Evolutionary conservation across 2,797 vertebrate species (phyloP).

Genomic region (Anomalospiza imberbis): DNA sequence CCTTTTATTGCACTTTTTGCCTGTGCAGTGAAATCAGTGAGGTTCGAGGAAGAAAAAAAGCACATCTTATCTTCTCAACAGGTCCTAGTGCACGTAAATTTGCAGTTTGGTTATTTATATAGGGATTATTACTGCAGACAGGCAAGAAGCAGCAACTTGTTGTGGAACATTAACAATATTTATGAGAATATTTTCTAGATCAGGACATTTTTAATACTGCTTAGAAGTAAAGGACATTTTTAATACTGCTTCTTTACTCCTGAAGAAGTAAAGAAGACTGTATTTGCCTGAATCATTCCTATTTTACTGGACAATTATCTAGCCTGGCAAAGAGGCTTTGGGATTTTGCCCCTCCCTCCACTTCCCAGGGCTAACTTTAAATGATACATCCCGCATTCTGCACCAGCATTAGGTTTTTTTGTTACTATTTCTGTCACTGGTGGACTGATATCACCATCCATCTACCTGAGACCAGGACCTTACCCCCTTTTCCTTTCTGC

Average conservation of each 20-base stretch:
- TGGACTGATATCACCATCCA: neutral
- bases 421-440: neutral
- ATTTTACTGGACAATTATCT: neutral
- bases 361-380: neutral
- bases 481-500: neutral
- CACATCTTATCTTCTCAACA: neutral
- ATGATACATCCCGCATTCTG: neutral
- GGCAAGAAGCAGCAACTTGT: neutral
- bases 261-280: neutral
- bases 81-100: neutral
- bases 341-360: rapidly evolving
- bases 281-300: neutral
- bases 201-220: neutral
- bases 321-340: neutral
- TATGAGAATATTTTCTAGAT: neutral
- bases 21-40: neutral
- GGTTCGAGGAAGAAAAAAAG: neutral
- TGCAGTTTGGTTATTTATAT: neutral
- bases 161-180: neutral
- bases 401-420: neutral
- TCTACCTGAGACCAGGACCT: neutral
- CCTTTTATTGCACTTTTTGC: neutral
- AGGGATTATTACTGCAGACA: neutral
- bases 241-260: neutral
- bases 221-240: neutral